Conservation (phyloP, 1,140 invertebrate genomes). For the Papilio helenus region DNA sequence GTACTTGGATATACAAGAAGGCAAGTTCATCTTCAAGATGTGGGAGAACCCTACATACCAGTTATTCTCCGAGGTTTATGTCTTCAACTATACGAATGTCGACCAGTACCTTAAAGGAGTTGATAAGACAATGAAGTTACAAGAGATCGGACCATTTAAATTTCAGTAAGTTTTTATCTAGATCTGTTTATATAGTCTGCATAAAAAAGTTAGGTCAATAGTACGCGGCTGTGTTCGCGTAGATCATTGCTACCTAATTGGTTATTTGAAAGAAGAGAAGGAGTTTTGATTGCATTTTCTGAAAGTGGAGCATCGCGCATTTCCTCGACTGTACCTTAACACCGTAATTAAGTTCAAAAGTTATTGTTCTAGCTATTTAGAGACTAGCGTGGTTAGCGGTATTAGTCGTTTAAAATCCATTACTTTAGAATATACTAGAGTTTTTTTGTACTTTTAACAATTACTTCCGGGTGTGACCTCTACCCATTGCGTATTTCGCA, state of each 20-base stretch:
- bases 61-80: slow-evolving; percentile 88
- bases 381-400: too few species aligned
- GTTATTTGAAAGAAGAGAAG: too few species aligned
- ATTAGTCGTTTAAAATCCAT: background rate
- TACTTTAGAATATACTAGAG: background rate
- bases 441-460: background rate
- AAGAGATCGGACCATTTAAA: slow-evolving; percentile 92
- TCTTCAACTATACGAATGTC: slow-evolving; percentile 93
- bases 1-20: slow-evolving; percentile 62
- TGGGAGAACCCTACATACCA: slow-evolving; percentile 76
- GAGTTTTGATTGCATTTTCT: too few species aligned
- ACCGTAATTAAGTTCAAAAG: background rate
- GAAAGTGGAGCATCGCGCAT: too few species aligned
- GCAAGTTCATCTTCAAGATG: slow-evolving; percentile 64
- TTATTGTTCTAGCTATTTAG: background rate
- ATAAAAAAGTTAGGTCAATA: too few species aligned
- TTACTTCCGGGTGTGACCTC: background rate
- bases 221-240: too few species aligned
- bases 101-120: slow-evolving; percentile 86
- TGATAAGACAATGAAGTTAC: slow-evolving; percentile 85
- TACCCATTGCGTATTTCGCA: background rate
- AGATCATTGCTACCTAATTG: too few species aligned
- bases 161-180: slow-evolving; percentile 86
- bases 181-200: background rate
- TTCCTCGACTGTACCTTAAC: background rate